Evolutionary conservation across 2,113 vertebrate species (phyloP), one percentile per base, ranked within the genome.

Genomic region (Phalacrocorax brasilianus): DNA sequence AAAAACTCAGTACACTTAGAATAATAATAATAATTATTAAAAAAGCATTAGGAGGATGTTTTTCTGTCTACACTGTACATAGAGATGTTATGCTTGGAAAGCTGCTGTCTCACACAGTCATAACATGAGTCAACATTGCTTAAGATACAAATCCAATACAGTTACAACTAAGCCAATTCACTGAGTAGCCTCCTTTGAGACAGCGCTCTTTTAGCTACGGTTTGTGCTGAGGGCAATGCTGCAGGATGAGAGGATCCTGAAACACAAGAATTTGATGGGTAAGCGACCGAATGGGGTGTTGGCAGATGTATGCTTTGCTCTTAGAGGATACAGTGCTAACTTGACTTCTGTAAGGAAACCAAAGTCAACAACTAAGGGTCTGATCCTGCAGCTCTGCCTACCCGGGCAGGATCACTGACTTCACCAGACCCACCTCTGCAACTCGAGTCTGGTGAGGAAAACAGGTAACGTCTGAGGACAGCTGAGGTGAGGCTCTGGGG

Each of bases 1-100:
- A 96, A 94, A 96, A 97, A 94, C 95, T 97, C 94, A 87, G 96
- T 97, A 96, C 91, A 95, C 94, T 78, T 95, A 91, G 75, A 97
- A 95, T 94, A 91, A 82, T 78, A 93, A 93, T 92, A 75, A 85
- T 91, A 79, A 91, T 96, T 42, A 79, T 91, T 83, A 88, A 91
- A 96, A 94, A 96, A 95, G 94, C 86, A 89, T 92, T 93, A 97
- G 74, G 96, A 96, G 92, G 93, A 92, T 72, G 85, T 80, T 88
- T 53, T 89, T 92, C 82, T 90, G 91, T 89, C 88, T 97, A 93
- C 24, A 38, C 79, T 93, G 93, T 95, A 93, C 91, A 88, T 76
- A 86, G 53, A 96, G 94, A 91, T 92, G 91, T 95, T 95, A 97
- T 83, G 92, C 87, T 96, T 47, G 56, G 91, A 90, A 89, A 89